Conservation (phyloP, 2,797 vertebrate species). For the Serranus cabrilla region DNA sequence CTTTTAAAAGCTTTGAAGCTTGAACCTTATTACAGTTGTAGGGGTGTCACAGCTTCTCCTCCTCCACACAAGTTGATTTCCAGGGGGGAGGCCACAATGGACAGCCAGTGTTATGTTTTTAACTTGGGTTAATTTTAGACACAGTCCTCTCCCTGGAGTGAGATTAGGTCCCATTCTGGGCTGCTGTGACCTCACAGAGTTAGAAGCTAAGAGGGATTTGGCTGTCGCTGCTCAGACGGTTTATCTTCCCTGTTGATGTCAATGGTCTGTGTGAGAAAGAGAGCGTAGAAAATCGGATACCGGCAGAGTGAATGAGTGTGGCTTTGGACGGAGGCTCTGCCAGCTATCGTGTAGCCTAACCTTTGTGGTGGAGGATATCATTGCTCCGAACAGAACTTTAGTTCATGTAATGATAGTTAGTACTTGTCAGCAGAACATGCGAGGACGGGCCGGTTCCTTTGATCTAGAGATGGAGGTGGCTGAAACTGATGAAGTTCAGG, state of each 20-base stretch:
- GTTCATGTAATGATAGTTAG: slow-evolving; percentile 19
- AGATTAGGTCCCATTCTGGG: slow-evolving; percentile 84
- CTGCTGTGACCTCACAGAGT: slow-evolving; percentile 83
- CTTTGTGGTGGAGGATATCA: not conserved
- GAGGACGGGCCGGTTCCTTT: slow-evolving; percentile 56
- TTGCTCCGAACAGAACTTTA: slow-evolving; percentile 26
- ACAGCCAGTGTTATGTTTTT: slow-evolving; percentile 68
- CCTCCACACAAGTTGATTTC: slow-evolving; percentile 42
- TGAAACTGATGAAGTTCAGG: slow-evolving; percentile 68
- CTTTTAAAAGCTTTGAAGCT: not conserved
- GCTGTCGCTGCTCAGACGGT: slow-evolving; percentile 78
- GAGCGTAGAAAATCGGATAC: slow-evolving; percentile 28
- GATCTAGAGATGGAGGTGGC: slow-evolving; percentile 72
- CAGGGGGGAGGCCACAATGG: slow-evolving; percentile 22
- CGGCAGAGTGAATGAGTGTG: slow-evolving; percentile 44
- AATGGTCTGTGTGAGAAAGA: slow-evolving; percentile 64
- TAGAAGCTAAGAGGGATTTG: slow-evolving; percentile 86
- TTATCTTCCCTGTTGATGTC: slow-evolving; percentile 81
- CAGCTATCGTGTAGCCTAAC: slow-evolving; percentile 13
- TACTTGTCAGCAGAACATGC: slow-evolving; percentile 65
- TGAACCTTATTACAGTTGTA: slow-evolving; percentile 7
- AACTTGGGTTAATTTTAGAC: slow-evolving; percentile 83
- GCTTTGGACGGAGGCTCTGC: slow-evolving; percentile 28
- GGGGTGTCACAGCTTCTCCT: slow-evolving; percentile 2
- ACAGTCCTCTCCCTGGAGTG: slow-evolving; percentile 70